A percentile compares a stretch with the other conserved stretches of the same genome.
These are phyloP conservation scores for Amblyopsis hoosieri DNA, from an alignment of 2,797 vertebrate genomes.

Conservation along the genomic window DNA sequence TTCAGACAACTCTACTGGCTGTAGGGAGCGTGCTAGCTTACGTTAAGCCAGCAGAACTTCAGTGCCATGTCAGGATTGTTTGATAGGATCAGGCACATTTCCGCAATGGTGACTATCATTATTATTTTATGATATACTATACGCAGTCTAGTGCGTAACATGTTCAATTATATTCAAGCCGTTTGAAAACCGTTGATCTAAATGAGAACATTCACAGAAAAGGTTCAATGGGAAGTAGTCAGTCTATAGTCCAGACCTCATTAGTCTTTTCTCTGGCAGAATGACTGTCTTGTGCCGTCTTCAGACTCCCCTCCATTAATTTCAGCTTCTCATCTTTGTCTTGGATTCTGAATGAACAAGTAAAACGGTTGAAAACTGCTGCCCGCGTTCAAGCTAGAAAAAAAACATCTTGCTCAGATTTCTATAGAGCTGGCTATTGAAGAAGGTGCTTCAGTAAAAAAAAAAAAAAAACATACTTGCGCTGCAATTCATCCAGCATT, in stretches of 20 bases:
- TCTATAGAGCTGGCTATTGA: not conserved
- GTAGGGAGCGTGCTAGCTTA: not conserved
- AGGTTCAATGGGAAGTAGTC: not conserved
- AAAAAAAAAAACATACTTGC: constrained; percentile 79
- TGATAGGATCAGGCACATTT: too few relatives aligned
- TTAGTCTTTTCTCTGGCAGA: constrained; percentile 80
- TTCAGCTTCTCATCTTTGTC: constrained; percentile 88
- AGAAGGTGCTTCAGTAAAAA: too few relatives aligned
- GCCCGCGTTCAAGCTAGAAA: not conserved
- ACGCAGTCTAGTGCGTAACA: too few relatives aligned
- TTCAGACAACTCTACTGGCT: constrained; percentile 24
- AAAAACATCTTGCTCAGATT: constrained; percentile 1
- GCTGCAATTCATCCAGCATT: constrained; percentile 86
- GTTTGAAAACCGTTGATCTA: not conserved
- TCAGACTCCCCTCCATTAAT: constrained; percentile 84
- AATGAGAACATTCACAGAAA: not conserved
- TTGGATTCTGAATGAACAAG: constrained; percentile 76
- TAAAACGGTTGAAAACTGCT: not conserved
- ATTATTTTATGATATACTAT: too few relatives aligned
- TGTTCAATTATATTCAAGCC: too few relatives aligned
- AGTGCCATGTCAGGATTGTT: too few relatives aligned
- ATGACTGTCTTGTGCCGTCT: constrained; percentile 81
- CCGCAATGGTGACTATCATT: too few relatives aligned
- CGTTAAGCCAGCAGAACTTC: too few relatives aligned
- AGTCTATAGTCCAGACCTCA: constrained; percentile 76